phyloP scores from a whole-genome alignment of 2,797 vertebrate genomes.

The Borostomias antarcticus region DNA sequence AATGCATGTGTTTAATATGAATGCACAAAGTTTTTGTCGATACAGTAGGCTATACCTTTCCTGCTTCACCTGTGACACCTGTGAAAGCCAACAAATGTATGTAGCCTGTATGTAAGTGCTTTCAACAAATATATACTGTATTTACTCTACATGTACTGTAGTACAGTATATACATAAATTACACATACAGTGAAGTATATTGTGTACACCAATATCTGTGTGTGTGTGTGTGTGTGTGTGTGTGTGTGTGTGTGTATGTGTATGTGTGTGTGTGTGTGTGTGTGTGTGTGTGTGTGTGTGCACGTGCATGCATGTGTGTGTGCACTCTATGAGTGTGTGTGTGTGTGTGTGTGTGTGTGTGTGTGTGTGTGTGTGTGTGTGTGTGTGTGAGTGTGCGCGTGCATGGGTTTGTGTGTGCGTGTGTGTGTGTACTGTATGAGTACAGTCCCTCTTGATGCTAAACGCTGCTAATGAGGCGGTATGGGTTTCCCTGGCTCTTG shows the following conservation, averaged over 20 bases:
- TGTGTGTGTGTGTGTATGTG: neutral
- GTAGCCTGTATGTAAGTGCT: neutral
- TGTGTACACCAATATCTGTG: neutral
- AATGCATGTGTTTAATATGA: neutral
- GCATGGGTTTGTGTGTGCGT: constrained; percentile 48
- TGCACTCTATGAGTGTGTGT: constrained; percentile 2
- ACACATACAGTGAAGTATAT: neutral
- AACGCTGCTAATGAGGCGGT: constrained; percentile 84
- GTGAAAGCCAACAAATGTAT: neutral
- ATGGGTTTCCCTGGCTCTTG: constrained; percentile 77
- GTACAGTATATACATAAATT: too few relatives aligned
- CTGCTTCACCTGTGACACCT: neutral
- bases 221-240: neutral
- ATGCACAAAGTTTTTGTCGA: neutral
- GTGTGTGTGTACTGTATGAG: too few relatives aligned
- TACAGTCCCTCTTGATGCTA: constrained; percentile 76
- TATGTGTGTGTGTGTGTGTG: constrained; percentile 5
- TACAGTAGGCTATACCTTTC: neutral
- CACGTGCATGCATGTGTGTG: constrained; percentile 2
- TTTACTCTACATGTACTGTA: too few relatives aligned
- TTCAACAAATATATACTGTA: neutral
- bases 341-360: constrained; percentile 14
- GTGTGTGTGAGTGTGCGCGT: neutral
- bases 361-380: constrained; percentile 21
- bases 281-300: constrained; percentile 8